Conservation (phyloP, 1,140 invertebrate species). For the Hydropsyche tenuis region DNA sequence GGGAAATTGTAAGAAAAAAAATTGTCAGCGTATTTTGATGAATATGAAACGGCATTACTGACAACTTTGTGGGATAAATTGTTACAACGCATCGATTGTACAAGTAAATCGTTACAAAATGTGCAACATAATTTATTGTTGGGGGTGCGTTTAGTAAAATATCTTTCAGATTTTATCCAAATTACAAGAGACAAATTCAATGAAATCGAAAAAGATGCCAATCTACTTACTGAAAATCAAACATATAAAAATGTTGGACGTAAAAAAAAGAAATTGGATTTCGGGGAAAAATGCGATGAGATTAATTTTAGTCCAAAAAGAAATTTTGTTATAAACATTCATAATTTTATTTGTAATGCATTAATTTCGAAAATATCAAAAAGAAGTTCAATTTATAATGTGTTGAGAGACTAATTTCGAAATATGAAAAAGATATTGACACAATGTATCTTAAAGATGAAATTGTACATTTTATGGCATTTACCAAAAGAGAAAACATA, state of each 20-base stretch:
- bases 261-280: background rate
- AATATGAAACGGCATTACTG: constrained; percentile 7
- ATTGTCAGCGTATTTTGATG: background rate
- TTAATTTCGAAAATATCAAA: too few relatives aligned
- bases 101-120: constrained; percentile 1
- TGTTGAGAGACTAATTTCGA: too few relatives aligned
- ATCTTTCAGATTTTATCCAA: background rate
- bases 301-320: background rate
- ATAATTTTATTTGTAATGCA: too few relatives aligned
- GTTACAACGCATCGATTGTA: background rate
- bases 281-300: background rate
- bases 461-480: too few relatives aligned
- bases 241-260: too few relatives aligned
- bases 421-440: too few relatives aligned
- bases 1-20: background rate
- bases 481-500: too few relatives aligned
- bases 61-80: constrained; percentile 9
- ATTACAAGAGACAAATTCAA: background rate
- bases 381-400: too few relatives aligned
- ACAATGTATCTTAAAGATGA: too few relatives aligned
- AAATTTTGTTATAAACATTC: background rate
- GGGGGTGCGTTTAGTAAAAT: background rate
- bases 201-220: background rate
- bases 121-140: background rate
- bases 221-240: background rate